Base-by-base conservation (phyloP, 2,113 vertebrate genomes). In the Catharus fuscescens region DNA sequence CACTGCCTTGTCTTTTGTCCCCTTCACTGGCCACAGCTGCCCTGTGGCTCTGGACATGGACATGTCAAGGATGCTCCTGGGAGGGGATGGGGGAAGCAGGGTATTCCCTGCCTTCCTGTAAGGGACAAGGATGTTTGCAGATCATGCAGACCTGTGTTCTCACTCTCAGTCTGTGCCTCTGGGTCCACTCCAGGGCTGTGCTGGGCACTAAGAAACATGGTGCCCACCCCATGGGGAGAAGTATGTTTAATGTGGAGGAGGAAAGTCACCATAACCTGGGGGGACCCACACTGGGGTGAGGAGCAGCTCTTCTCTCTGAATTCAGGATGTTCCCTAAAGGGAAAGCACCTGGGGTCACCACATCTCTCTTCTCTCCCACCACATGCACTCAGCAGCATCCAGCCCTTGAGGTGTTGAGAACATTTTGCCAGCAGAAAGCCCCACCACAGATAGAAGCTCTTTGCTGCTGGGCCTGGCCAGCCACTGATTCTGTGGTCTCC, bases 1-100 rank as follows among this genome's bases (percentile, higher is more conserved):
- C 2, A 0, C 32, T 19, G 57, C 38, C 14, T 44, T 45, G 18
- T 8, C 52, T 32, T 59, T 85, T 16, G 32, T 64, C 74, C 36
- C 44, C 56, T 40, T 18, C 10, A 1, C 73, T 38, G 38, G 38
- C 57, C 72, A 64, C 0, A 0, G 29, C 17, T 60, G 67, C 40
- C 67, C 53, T 0, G 6, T 15, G 44, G 53, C 67, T 50, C 47
- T 0, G 0, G 72, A 15, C 47, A 18, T 0, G 3, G 10, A 28
- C 0, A 2, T 7, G 1, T 2, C 6, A 10, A 53, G 66, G 38
- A 29, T n/a, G 34, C 23, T 78, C 42, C 38, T 10, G 34, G 36
- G 18, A 73, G 54, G 15, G 44, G 44, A 16, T 14, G 14, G 40
- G 53, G 31, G 11, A 31, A 70, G 34, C 42, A 36, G 42, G 28